phyloP scores from a whole-genome alignment of 2,888 invertebrate species.

The Philonicus albiceps region DNA sequence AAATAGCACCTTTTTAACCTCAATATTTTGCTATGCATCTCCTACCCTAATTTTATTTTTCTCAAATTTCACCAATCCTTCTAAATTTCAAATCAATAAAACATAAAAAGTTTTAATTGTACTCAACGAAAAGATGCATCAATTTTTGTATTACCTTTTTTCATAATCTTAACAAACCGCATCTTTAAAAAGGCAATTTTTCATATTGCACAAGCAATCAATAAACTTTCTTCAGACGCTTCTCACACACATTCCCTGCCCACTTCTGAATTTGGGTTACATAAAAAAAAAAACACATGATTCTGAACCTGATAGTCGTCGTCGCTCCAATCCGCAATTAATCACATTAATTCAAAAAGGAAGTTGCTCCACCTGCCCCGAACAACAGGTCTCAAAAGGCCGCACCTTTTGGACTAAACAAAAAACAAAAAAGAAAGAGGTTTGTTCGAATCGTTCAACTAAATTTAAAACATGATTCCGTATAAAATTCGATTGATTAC shows the following conservation, averaged over 20 bases:
- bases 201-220: not conserved
- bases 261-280: not conserved
- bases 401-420: not conserved
- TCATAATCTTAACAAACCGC: not conserved
- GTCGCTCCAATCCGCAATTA: not conserved
- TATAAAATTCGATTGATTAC: not conserved
- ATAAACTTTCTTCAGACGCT: not conserved
- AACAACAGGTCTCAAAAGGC: not conserved
- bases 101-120: not conserved
- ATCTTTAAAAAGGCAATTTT: not conserved
- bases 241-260: not conserved
- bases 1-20: not conserved
- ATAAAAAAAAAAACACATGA: not conserved
- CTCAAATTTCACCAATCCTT: not conserved
- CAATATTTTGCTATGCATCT: not conserved
- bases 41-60: not conserved
- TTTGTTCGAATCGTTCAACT: not conserved
- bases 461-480: not conserved
- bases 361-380: not conserved
- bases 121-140: not conserved
- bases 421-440: not conserved
- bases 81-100: not conserved
- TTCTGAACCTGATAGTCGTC: not conserved
- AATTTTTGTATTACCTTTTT: not conserved
- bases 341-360: conserved; percentile 3